Base-by-base conservation (phyloP, 2,888 invertebrate genomes). In the Anagyrus pseudococci region DNA sequence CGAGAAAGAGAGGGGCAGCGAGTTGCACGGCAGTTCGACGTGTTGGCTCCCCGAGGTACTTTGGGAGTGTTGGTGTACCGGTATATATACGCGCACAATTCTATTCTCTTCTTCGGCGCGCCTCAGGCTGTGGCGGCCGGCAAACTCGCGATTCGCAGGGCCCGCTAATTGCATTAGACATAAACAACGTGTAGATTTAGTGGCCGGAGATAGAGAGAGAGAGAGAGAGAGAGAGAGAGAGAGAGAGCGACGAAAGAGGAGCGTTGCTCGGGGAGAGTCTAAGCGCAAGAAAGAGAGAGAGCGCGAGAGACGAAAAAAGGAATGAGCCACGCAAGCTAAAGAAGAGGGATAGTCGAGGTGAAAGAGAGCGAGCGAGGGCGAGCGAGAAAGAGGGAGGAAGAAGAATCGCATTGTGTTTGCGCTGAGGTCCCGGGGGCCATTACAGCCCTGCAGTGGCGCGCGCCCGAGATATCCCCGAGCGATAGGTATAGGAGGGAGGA, bases 321-420 rank as follows among this genome's bases (percentile, higher is more conserved):
- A 19, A 33, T 19, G 13, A 26, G 19, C 29, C 49, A 15, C 56
- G 37, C 25, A 22, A n/a, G 55, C 19, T 4, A 33, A 25, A 44
- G 25, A 53, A 53, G 25, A 23, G 23, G 41, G 7, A 17, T 13
- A 37, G 56, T 41, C 41, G 22, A 40, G 26, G 17, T 19, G 33
- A 8, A 20, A 29, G 29, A 17, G 19, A 22, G 26, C 19, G n/a
- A 23, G 17, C 1, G 44, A 17, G 26, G 15, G 23, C n/a, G 40
- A 19, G 23, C 8, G 37, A 40, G 25, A 53, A 26, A 53, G 17
- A 17, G 50, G 29, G 15, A 47, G 43, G 25, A 53, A 26, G 62
- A 50, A 55, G 63, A 63, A 63, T 63, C 55, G 58, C 58, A 63
- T 63, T 63, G 63, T 63, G 25, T 63, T 53, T 46, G 20, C 46